Percentiles rank a stretch among this genome's conserved stretches.
phyloP scores from a whole-genome alignment of 2,888 invertebrate genomes.

The Merodon equestris region DNA sequence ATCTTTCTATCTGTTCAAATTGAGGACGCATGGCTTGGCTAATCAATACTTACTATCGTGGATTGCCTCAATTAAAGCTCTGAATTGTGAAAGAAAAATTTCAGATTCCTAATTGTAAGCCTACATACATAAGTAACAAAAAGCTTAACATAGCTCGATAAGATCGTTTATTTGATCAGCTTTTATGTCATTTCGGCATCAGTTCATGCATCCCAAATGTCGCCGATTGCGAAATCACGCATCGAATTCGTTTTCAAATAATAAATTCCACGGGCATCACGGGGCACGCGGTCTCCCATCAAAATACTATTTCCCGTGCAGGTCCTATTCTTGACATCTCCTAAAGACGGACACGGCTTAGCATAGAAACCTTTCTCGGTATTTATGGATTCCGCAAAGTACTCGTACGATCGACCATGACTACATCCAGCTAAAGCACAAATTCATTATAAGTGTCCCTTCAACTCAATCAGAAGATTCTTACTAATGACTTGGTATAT shows the following conservation, averaged over 20 bases:
- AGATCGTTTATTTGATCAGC: no score
- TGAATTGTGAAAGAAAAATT: no score
- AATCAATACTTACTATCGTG: no score
- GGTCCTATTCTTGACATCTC: constrained; percentile 72
- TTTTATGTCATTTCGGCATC: no score
- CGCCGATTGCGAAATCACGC: constrained; percentile 80
- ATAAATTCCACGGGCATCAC: constrained; percentile 80
- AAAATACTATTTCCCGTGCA: constrained; percentile 76
- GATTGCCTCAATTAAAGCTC: no score
- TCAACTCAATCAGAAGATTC: constrained; percentile 15
- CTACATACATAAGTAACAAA: no score
- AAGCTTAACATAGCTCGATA: no score
- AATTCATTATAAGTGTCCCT: neutral
- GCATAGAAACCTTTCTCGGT: constrained; percentile 80
- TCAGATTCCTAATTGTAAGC: no score
- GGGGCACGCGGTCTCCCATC: constrained; percentile 81
- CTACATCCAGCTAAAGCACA: constrained; percentile 82
- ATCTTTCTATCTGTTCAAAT: no score
- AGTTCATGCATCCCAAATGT: constrained; percentile 49
- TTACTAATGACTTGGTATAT: constrained; percentile 77
- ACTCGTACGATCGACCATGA: constrained; percentile 83
- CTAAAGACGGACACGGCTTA: constrained; percentile 81
- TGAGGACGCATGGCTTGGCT: no score
- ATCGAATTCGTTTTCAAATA: constrained; percentile 82
- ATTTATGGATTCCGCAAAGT: constrained; percentile 84